Base-by-base conservation (phyloP, 1,140 invertebrate genomes). In the Leptopilina clavipes region DNA sequence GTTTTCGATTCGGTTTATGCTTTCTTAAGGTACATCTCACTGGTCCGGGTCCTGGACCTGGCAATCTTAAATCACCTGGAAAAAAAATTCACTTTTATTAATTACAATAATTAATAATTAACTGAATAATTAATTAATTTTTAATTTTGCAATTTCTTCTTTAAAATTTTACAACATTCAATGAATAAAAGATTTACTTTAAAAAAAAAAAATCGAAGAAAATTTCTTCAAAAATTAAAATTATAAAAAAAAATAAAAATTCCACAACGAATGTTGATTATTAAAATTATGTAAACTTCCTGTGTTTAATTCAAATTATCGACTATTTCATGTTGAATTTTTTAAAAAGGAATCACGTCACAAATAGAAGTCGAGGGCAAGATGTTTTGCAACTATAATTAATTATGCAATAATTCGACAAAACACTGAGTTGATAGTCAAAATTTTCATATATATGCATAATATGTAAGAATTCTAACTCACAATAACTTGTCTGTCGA, bases 1-100 rank as follows among this genome's bases (percentile, higher is more conserved):
- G 98, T 90, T 99, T 99, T 75, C 98, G 92, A 91, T 99, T 99
- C 25, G 97, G 97, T 86, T 99, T 99, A 92, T 96, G 95, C 84
- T 98, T 98, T 78, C 97, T 91, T 72, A 98, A 91, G 87, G 98
- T 97, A 91, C 97, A 99, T 89, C 98, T 98, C 70, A 97, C 59
- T 12, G 70, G 74, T 14, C 70, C 70, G 3, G 74, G 31, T 3
- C 85, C 84, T 12, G 88, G 88, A 22, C 88, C 88, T 2, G 88
- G 86, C 70, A 89, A 65, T 77, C 88, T 83, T 37, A 89, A 76
- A 37, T 89, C 88, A n/a, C 87, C 88, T 89, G 81, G 14, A 87
- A 86, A 71, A 71, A 56, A 65, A 80, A 76, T 74, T 40, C 1
- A 31, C 5, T 45, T 74, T 37, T 14, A 31, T 65, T 65, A 31